A percentile compares a stretch with the other conserved stretches of the same genome.
phyloP scores from a whole-genome alignment of 2,797 vertebrate species.

The Syncerus caffer region DNA sequence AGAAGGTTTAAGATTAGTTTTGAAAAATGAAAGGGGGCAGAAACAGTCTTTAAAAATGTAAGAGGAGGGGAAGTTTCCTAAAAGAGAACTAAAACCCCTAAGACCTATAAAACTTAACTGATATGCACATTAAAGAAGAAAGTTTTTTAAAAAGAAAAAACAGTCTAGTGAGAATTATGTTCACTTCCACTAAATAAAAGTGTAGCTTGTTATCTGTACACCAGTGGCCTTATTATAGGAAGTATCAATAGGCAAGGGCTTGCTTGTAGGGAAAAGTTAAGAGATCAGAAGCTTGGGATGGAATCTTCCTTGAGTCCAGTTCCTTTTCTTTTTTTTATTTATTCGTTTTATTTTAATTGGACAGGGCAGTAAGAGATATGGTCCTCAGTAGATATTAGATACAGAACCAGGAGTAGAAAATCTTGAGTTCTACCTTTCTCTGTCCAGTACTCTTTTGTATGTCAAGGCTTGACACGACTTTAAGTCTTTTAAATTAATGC shows the following conservation, averaged over 20 bases:
- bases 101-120: not conserved
- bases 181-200: not conserved
- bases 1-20: not conserved
- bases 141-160: not conserved
- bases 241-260: not conserved
- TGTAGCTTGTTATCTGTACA: not conserved
- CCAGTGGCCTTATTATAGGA: not conserved
- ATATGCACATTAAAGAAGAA: not conserved
- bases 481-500: constrained; percentile 17
- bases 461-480: not conserved
- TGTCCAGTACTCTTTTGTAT: not conserved
- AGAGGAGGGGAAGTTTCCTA: not conserved
- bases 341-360: not conserved
- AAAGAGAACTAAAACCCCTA: not conserved
- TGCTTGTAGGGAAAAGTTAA: not conserved
- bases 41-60: not conserved
- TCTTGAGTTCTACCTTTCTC: not conserved
- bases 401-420: not conserved
- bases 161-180: not conserved
- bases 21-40: not conserved
- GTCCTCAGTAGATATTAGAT: not conserved
- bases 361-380: not conserved
- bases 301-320: not conserved
- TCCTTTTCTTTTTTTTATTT: not conserved
- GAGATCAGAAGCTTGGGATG: not conserved